These are phyloP conservation scores for Digitonthophagus gazella DNA, from an alignment of 2,888 invertebrate species.

Conservation along the genomic window DNA sequence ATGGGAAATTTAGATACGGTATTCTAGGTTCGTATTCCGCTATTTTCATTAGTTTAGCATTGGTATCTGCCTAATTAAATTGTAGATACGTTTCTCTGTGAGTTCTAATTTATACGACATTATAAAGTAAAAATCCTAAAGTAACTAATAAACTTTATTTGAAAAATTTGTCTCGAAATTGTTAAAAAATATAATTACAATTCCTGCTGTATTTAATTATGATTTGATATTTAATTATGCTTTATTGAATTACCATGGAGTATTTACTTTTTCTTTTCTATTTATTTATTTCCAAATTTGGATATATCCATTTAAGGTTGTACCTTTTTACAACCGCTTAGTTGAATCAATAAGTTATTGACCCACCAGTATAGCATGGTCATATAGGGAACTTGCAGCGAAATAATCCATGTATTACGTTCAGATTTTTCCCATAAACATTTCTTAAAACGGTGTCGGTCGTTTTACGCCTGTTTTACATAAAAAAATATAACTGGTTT, in stretches of 20 bases:
- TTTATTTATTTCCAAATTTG: conserved; percentile 3
- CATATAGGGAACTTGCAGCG: neutral
- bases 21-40: no score
- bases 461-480: neutral
- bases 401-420: neutral
- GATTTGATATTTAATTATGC: no score
- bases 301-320: neutral
- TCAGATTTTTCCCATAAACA: neutral
- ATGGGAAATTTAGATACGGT: no score
- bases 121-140: conserved; percentile 7
- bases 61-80: no score
- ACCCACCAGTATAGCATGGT: neutral
- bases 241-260: no score
- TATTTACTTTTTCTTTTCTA: no score
- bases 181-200: no score
- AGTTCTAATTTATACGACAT: no score
- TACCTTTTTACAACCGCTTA: neutral
- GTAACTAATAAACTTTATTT: neutral
- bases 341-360: neutral
- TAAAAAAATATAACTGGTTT: neutral
- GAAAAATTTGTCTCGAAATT: no score
- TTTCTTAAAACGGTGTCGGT: neutral
- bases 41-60: no score
- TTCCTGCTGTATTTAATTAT: no score
- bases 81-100: no score